These are phyloP conservation scores for Phenganax subtilis DNA, from an alignment of 92 coral and sea anemone genomes.

Conservation along the genomic window DNA sequence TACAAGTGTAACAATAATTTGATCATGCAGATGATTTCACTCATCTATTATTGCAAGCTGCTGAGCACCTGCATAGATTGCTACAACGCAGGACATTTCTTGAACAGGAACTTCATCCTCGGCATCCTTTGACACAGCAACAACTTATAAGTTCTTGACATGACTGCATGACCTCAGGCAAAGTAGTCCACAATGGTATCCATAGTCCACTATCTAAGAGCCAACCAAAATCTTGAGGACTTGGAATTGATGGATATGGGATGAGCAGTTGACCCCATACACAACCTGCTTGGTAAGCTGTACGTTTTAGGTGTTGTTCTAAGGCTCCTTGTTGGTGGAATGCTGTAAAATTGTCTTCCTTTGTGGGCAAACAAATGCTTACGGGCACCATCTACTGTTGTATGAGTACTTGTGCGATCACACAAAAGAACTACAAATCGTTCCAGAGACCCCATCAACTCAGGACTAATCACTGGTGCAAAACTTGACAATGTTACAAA, in stretches of 20 bases:
- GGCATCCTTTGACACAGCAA: slow-evolving; percentile 17
- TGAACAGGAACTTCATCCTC: slow-evolving; percentile 31
- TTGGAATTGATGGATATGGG: neutral
- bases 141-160: slow-evolving; percentile 28
- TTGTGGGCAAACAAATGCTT: slow-evolving; percentile 47
- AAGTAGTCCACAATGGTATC: slow-evolving; percentile 37
- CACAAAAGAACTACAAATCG: slow-evolving; percentile 42
- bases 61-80: slow-evolving; percentile 24
- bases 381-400: slow-evolving; percentile 27
- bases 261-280: neutral
- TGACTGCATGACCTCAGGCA: slow-evolving; percentile 16
- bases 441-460: slow-evolving; percentile 34
- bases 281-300: slow-evolving; percentile 12
- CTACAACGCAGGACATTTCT: slow-evolving; percentile 28
- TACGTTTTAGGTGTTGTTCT: slow-evolving; percentile 20
- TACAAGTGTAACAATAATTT: too few species aligned
- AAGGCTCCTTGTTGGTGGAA: neutral
- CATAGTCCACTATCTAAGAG: slow-evolving; percentile 17
- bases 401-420: slow-evolving; percentile 32
- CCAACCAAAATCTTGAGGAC: slow-evolving; percentile 39
- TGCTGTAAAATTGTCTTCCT: too few species aligned
- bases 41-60: slow-evolving; percentile 29
- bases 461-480: too few species aligned
- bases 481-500: too few species aligned
- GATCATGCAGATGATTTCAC: neutral